Conservation (phyloP, 2,888 invertebrate species). For the Melinaea menophilus region DNA sequence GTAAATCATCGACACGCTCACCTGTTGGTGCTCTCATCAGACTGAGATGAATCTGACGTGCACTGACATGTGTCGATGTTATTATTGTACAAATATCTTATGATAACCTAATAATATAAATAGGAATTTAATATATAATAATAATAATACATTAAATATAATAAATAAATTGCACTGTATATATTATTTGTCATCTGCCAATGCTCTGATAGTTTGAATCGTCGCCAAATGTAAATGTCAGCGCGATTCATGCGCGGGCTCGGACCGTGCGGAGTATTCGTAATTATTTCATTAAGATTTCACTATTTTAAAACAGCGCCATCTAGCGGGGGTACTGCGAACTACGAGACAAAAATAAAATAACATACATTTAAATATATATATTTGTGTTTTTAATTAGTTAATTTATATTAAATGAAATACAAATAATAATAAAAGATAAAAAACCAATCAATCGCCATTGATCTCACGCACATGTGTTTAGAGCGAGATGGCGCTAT, state of each 20-base stretch:
- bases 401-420: not conserved
- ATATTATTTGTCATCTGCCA: slow-evolving; percentile 39
- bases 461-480: slow-evolving; percentile 64
- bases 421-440: slow-evolving; percentile 37
- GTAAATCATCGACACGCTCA: slow-evolving; percentile 18
- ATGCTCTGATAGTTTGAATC: slow-evolving; percentile 44
- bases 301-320: not conserved
- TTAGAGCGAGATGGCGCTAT: slow-evolving; percentile 44
- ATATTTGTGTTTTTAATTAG: not conserved
- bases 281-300: too few species aligned
- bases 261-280: not conserved
- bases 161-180: slow-evolving; percentile 17
- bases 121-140: not conserved
- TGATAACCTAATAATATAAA: slow-evolving; percentile 3
- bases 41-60: slow-evolving; percentile 5
- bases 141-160: not conserved
- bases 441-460: slow-evolving; percentile 53
- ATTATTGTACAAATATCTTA: not conserved
- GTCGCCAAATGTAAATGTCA: slow-evolving; percentile 46
- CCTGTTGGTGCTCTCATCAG: slow-evolving; percentile 13
- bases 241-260: slow-evolving; percentile 1
- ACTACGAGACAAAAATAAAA: not conserved
- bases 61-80: not conserved
- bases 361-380: too few species aligned
- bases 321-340: not conserved